Base-by-base conservation (phyloP, 2,113 vertebrate genomes). In the Leucopternis melanops region DNA sequence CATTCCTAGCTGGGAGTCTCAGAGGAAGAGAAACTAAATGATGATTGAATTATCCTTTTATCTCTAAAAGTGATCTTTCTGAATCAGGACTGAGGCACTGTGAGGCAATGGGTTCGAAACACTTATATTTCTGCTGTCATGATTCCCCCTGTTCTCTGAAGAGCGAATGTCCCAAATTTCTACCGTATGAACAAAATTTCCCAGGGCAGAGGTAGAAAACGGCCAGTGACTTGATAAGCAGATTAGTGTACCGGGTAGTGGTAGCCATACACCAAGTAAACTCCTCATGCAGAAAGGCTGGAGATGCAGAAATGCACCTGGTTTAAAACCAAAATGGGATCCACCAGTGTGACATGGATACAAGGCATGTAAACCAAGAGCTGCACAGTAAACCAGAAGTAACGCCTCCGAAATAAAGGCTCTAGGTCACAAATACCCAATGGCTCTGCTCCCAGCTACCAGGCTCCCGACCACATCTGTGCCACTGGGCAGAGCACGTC, bases 31-130 rank as follows among this genome's bases (percentile, higher is more conserved):
- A 86, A 92, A 93, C 36, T 78, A 94, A 94, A 84, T 84, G n/a
- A 79, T 91, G 95, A 94, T 65, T 91, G 80, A 94, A 95, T 96
- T 96, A 94, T 88, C 61, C 61, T 86, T 96, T 91, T 90, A 88
- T 88, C 61, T 95, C 61, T 81, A 91, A 91, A 89, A 91, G 34
- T 9, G 25, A 91, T 95, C 72, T 84, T 87, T 84, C 69, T 81
- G 59, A 88, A 86, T 93, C 45, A 71, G 20, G 52, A 57, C 42
- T 58, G 75, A 94, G n/a, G 63, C 57, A 49, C 25, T 49, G 32
- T 21, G 66, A 91, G 50, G 71, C 88, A 92, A 87, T 77, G 55
- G 79, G 5, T 83, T 92, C 73, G 50, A 31, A 90, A 67, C 20
- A 29, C 59, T 92, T 83, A 36, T 26, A n/a, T 81, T 89, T 81